A percentile compares a stretch with the other conserved stretches of the same genome.
phyloP scores from a whole-genome alignment of 2,113 vertebrate genomes.

The Amazona guildingii region DNA sequence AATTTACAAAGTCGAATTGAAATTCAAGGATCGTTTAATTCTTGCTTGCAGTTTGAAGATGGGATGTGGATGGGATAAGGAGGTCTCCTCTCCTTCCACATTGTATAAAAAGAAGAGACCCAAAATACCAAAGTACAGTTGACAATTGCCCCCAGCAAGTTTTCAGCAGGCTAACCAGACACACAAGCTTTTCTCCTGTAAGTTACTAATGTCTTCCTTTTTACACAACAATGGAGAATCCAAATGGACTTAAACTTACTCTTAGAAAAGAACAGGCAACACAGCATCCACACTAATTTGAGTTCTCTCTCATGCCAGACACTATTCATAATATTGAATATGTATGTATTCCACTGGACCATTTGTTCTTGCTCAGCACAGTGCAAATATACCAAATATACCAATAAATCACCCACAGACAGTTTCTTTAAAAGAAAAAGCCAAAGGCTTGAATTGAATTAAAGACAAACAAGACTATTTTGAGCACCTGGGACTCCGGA shows the following conservation, averaged over 20 bases:
- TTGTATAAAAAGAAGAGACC: neutral
- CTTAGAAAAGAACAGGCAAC: neutral
- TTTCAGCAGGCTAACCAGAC: neutral
- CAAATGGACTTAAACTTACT: neutral
- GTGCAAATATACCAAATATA: neutral
- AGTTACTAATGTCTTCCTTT: neutral
- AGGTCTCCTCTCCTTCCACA: neutral
- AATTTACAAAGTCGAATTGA: neutral
- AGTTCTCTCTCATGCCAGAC: neutral
- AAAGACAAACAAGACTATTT: constrained; percentile 3
- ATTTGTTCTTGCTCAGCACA: constrained; percentile 7
- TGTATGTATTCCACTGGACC: neutral
- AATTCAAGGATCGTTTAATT: neutral
- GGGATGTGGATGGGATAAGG: neutral
- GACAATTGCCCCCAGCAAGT: neutral
- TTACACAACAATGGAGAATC: neutral
- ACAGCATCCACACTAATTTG: neutral
- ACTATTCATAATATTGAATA: neutral
- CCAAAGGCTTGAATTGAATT: neutral
- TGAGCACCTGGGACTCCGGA: neutral
- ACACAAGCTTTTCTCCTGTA: neutral
- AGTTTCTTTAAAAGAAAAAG: neutral
- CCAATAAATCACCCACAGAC: neutral
- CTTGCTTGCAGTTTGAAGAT: neutral
- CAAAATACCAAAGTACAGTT: neutral